phyloP scores from a whole-genome alignment of 2,113 vertebrate genomes.

The Dromiciops gliroides region DNA sequence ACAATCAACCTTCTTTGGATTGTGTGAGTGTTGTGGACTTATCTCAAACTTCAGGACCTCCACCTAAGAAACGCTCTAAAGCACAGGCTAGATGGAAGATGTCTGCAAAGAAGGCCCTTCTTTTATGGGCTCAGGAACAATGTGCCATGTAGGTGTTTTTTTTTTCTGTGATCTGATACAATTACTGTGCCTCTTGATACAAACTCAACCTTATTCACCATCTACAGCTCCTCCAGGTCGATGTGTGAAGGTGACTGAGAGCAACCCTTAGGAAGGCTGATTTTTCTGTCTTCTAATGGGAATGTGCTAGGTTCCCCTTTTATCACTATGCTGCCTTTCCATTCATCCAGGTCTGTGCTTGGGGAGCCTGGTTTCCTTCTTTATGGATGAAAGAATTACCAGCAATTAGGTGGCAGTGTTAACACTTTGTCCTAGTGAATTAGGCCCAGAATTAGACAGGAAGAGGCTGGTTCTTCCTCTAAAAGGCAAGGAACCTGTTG shows the following conservation, averaged over 20 bases:
- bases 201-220: background rate
- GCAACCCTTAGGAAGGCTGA: background rate
- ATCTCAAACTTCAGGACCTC: slow-evolving; percentile 85
- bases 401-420: background rate
- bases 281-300: background rate
- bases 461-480: background rate
- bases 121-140: slow-evolving; percentile 94
- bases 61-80: slow-evolving; percentile 84
- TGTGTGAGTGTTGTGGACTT: slow-evolving; percentile 81
- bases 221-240: background rate
- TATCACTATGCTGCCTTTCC: background rate
- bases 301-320: background rate
- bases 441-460: background rate
- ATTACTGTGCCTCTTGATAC: background rate
- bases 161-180: background rate
- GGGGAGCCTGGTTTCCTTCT: background rate
- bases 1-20: slow-evolving; percentile 87
- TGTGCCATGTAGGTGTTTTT: slow-evolving; percentile 90
- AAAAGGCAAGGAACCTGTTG: background rate
- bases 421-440: background rate
- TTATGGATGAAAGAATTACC: background rate
- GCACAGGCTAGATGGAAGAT: slow-evolving; percentile 89
- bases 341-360: accelerated
- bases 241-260: background rate
- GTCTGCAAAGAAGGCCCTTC: slow-evolving; percentile 94